Conservation (phyloP, 2,113 vertebrate species). For the Narcine bancroftii region DNA sequence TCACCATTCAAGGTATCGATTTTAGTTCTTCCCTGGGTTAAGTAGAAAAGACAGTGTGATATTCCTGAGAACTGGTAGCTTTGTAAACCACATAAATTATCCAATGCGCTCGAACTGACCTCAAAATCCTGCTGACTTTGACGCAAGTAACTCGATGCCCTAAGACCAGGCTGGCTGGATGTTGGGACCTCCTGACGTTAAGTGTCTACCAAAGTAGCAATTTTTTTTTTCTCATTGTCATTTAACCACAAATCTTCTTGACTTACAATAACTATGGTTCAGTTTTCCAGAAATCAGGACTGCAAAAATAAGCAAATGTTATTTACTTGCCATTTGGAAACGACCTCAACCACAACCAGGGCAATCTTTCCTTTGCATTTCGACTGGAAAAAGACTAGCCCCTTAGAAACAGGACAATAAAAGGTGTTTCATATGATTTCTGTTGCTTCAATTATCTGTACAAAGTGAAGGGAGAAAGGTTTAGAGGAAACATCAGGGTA, state of each 20-base stretch:
- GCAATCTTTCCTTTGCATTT: too few relatives aligned
- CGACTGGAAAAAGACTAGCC: not conserved
- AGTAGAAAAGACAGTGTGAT: constrained; percentile 29
- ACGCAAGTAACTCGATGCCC: constrained; percentile 24
- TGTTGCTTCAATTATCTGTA: not conserved
- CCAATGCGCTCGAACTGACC: constrained; percentile 28
- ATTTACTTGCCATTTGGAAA: not conserved
- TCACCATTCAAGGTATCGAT: constrained; percentile 20
- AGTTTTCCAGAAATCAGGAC: constrained; percentile 3
- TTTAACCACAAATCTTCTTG: constrained; percentile 8
- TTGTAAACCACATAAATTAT: constrained; percentile 3
- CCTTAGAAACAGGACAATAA: not conserved
- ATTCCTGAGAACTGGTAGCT: constrained; percentile 31
- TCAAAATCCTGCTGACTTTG: constrained; percentile 29
- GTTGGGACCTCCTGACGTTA: not conserved
- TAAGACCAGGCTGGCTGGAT: not conserved
- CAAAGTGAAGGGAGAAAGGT: too few relatives aligned
- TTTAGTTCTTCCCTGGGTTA: not conserved
- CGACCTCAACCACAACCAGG: not conserved
- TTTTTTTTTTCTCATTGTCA: not conserved
- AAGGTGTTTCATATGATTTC: not conserved
- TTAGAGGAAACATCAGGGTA: too few relatives aligned
- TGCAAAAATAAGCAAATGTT: constrained; percentile 7
- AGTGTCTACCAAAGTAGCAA: not conserved
- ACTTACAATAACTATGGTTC: not conserved